Conservation (phyloP, 2,113 vertebrate genomes). For the Poeciliopsis turrubarensis region DNA sequence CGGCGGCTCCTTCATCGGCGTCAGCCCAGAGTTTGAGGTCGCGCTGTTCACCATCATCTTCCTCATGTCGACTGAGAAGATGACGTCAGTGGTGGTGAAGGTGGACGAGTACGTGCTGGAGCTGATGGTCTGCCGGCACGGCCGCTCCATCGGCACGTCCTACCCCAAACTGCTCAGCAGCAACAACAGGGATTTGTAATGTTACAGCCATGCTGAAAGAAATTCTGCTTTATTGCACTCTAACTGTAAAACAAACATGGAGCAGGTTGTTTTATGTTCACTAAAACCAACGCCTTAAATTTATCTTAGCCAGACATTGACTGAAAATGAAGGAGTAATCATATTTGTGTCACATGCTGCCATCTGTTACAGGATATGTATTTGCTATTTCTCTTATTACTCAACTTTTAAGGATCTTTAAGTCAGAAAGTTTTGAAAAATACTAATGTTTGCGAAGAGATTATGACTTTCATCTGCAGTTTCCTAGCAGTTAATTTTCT, state of each 20-base stretch:
- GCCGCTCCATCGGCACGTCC: constrained; percentile 83
- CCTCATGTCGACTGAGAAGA: constrained; percentile 80
- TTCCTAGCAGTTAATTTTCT: neutral
- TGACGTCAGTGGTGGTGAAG: constrained; percentile 75
- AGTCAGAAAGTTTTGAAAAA: neutral
- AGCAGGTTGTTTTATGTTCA: constrained; percentile 20
- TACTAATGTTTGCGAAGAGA: neutral
- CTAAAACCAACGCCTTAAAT: constrained; percentile 14
- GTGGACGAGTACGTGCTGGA: constrained; percentile 85
- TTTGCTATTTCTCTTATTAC: neutral
- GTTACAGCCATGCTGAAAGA: neutral
- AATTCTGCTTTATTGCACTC: neutral
- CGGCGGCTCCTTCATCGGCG: constrained; percentile 84
- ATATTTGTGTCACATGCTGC: neutral
- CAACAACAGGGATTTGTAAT: constrained; percentile 70
- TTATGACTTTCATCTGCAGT: neutral
- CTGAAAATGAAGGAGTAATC: neutral
- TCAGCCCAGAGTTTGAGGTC: constrained; percentile 87
- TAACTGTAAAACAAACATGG: constrained; percentile 1
- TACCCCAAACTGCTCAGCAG: constrained; percentile 85
- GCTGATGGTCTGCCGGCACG: constrained; percentile 81
- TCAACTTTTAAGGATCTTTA: neutral
- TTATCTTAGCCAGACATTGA: neutral
- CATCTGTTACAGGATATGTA: neutral
- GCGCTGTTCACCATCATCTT: constrained; percentile 87